These are phyloP conservation scores for Ornithoptera priamus DNA, from an alignment of 2,888 invertebrate genomes.

Conservation along the genomic window DNA sequence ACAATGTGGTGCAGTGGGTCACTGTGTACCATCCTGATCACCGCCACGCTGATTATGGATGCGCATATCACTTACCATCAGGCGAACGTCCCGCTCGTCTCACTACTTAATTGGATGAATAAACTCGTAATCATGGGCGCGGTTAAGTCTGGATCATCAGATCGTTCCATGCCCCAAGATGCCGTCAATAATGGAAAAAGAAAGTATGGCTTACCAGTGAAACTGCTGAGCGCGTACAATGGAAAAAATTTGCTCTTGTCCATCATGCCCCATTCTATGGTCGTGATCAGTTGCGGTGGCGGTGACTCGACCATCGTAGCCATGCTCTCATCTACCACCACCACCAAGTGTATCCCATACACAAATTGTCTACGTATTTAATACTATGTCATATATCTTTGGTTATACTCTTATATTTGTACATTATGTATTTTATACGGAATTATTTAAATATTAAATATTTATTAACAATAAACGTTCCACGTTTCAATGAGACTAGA, in stretches of 20 bases:
- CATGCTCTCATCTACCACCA: constrained; percentile 43
- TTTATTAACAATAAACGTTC: constrained; percentile 32
- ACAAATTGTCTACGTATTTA: constrained; percentile 43
- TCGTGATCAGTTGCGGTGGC: constrained; percentile 84
- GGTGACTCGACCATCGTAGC: constrained; percentile 80
- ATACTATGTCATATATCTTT: constrained; percentile 34
- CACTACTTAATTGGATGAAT: too few species aligned
- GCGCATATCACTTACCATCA: too few species aligned
- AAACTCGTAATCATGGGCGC: too few species aligned
- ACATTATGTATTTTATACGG: constrained; percentile 46
- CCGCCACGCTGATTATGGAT: too few species aligned
- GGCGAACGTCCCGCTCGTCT: too few species aligned
- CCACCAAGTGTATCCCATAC: constrained; percentile 43
- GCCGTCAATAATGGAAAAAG: too few species aligned
- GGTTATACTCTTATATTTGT: constrained; percentile 32
- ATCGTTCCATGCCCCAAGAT: too few species aligned
- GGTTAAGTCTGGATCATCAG: too few species aligned
- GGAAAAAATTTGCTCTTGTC: constrained; percentile 97
- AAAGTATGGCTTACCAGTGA: constrained; percentile 80
- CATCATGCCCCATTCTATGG: constrained; percentile 99
- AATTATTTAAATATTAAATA: constrained; percentile 39
- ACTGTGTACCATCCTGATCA: too few species aligned
- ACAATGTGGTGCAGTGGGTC: too few species aligned
- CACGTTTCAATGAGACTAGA: constrained; percentile 44
- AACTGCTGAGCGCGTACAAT: constrained; percentile 93